phyloP scores from a whole-genome alignment of 1,140 invertebrate species.

The Drosophila tani region DNA sequence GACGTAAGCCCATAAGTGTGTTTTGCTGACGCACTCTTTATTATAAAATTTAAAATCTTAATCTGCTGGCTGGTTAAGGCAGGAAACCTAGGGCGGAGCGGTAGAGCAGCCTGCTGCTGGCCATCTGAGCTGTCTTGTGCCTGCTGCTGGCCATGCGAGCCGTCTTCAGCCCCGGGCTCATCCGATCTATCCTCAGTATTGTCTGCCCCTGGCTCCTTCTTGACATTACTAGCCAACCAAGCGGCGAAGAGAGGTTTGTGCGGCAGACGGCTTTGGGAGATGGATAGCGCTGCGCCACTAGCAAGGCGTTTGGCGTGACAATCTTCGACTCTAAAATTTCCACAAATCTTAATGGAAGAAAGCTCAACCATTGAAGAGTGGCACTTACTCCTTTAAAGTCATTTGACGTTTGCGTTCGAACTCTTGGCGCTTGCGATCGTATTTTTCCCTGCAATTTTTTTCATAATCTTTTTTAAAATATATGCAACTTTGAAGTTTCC shows the following conservation, averaged over 20 bases:
- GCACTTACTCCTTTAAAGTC: slow-evolving; percentile 38
- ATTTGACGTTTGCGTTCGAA: slow-evolving; percentile 5
- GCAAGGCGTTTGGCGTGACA: slow-evolving; percentile 25
- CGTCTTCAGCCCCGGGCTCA: too few relatives aligned
- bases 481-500: slow-evolving; percentile 10
- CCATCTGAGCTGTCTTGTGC: too few relatives aligned
- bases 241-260: slow-evolving; percentile 38
- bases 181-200: too few relatives aligned
- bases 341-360: neutral
- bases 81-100: too few relatives aligned
- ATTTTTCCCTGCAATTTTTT: slow-evolving; percentile 19
- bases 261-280: slow-evolving; percentile 10
- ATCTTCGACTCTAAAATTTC: slow-evolving; percentile 28
- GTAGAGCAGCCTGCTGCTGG: too few relatives aligned
- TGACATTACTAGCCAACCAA: too few relatives aligned
- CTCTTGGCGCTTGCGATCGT: slow-evolving; percentile 7
- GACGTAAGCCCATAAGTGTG: too few relatives aligned
- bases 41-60: too few relatives aligned
- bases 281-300: slow-evolving; percentile 22
- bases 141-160: too few relatives aligned
- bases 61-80: too few relatives aligned
- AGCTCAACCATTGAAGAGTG: neutral
- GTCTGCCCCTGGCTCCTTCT: too few relatives aligned
- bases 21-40: too few relatives aligned
- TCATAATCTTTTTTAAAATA: slow-evolving; percentile 41